phyloP scores from a whole-genome alignment of 2,797 vertebrate genomes.

The Sebastes miniatus region DNA sequence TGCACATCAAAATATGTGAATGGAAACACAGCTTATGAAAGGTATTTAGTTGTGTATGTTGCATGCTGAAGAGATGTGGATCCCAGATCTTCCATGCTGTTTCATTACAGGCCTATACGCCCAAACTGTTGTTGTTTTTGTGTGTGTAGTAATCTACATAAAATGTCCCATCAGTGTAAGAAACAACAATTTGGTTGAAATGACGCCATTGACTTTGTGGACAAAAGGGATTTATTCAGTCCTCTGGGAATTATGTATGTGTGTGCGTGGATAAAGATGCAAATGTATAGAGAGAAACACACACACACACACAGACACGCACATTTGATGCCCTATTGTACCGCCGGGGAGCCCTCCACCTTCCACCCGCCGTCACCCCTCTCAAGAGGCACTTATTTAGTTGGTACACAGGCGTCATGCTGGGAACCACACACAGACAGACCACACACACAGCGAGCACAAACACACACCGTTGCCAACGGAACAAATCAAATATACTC shows the following conservation, averaged over 20 bases:
- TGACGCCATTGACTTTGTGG: slow-evolving; percentile 6
- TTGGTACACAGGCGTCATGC: slow-evolving; percentile 55
- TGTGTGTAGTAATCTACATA: not conserved
- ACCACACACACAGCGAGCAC: slow-evolving; percentile 63
- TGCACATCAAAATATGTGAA: not conserved
- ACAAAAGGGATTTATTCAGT: slow-evolving; percentile 19
- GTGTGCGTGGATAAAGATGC: slow-evolving; percentile 4
- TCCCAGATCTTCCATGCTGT: not conserved
- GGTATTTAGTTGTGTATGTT: not conserved
- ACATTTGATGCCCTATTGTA: slow-evolving; percentile 38
- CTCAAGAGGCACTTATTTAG: slow-evolving; percentile 66
- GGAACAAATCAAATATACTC: slow-evolving; percentile 60
- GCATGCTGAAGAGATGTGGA: not conserved
- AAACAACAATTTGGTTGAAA: slow-evolving; percentile 4
- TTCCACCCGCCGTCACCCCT: slow-evolving; percentile 7
- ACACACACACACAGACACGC: slow-evolving; percentile 25
- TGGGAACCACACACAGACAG: slow-evolving; percentile 67
- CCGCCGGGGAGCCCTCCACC: slow-evolving; percentile 26
- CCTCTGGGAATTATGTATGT: slow-evolving; percentile 5
- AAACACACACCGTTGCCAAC: slow-evolving; percentile 47
- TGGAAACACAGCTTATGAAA: not conserved
- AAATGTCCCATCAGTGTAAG: not conserved
- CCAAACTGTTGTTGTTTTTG: not conserved
- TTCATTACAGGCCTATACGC: not conserved
- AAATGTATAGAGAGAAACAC: not conserved